A percentile compares a stretch with the other conserved stretches of the same genome.
Conservation (phyloP, 1,140 invertebrate species). For the Lasioglossum baleicum region DNA sequence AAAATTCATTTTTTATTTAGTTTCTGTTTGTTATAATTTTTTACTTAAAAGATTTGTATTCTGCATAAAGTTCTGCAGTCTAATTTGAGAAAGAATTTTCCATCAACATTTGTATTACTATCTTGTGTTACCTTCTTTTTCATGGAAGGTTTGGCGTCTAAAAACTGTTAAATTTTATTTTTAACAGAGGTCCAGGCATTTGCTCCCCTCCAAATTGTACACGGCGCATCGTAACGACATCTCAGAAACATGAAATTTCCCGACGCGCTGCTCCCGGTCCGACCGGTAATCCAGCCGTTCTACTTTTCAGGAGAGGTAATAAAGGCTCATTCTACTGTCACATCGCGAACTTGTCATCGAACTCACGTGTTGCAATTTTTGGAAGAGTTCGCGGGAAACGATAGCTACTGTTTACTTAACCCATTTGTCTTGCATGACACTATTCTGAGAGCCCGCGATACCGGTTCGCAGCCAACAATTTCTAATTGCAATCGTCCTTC, state of each 20-base stretch:
- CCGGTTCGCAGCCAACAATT: neutral
- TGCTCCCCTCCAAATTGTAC: neutral
- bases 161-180: too few species aligned
- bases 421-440: conserved; percentile 13
- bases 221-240: too few species aligned
- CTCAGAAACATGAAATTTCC: neutral
- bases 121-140: too few species aligned
- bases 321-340: conserved; percentile 12
- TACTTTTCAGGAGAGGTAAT: conserved; percentile 49
- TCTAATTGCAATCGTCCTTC: neutral
- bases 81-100: too few species aligned
- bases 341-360: neutral
- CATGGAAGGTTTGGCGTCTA: too few species aligned
- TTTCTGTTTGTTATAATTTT: too few species aligned
- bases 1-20: too few species aligned
- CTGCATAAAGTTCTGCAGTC: too few species aligned
- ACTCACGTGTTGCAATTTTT: conserved; percentile 5
- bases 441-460: conserved; percentile 2
- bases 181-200: too few species aligned
- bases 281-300: conserved; percentile 52
- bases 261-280: conserved; percentile 13
- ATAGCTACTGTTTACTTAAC: conserved; percentile 18
- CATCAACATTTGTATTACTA: too few species aligned
- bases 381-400: neutral
- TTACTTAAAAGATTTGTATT: too few species aligned